A percentile compares a stretch with the other conserved stretches of the same genome.
phyloP scores from a whole-genome alignment of 2,113 vertebrate species.

The Illadopsis cleaveri region DNA sequence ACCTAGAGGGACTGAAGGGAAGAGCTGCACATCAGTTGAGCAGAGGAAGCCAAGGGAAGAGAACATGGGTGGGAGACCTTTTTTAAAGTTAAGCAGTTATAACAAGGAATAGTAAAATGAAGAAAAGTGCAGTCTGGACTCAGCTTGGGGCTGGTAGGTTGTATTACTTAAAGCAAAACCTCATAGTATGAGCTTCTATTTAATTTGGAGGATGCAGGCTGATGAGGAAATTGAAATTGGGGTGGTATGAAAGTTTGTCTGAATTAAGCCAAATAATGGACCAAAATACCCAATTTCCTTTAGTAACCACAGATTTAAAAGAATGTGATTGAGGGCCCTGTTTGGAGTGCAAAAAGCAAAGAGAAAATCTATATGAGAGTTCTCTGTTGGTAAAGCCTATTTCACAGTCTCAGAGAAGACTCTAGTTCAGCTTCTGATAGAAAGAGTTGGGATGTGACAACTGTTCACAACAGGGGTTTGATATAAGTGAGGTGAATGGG shows the following conservation, averaged over 20 bases:
- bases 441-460: neutral
- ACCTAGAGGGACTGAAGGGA: neutral
- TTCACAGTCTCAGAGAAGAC: neutral
- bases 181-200: neutral
- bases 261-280: neutral
- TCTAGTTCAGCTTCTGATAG: neutral
- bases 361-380: neutral
- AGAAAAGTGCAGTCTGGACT: neutral
- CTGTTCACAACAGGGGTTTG: rapidly evolving
- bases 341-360: neutral
- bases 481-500: neutral
- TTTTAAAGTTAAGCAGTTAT: neutral
- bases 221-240: neutral
- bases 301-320: neutral
- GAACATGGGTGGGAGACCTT: neutral
- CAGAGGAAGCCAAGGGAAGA: neutral
- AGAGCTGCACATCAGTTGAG: neutral
- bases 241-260: neutral
- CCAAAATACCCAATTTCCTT: neutral
- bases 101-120: slow-evolving; percentile 1
- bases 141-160: neutral
- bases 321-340: neutral
- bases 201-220: neutral
- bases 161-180: neutral
- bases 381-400: neutral